Conservation (phyloP, 2,113 vertebrate genomes). For the Elaphurus davidianus region DNA sequence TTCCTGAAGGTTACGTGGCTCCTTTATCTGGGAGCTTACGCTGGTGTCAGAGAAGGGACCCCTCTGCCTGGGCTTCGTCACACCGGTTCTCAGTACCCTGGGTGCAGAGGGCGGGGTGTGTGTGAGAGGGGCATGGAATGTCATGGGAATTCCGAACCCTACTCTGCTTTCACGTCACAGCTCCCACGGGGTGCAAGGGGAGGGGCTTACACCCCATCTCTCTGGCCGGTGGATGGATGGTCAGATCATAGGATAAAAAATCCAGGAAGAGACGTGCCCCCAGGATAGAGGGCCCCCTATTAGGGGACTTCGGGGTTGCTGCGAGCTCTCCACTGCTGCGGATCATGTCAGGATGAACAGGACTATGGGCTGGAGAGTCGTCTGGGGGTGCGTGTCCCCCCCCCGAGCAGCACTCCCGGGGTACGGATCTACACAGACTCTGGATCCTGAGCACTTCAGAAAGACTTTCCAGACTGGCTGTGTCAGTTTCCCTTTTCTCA, state of each 20-base stretch:
- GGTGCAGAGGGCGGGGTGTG: not conserved
- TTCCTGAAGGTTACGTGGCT: not conserved
- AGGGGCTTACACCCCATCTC: not conserved
- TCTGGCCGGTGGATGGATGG: not conserved
- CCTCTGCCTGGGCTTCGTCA: not conserved
- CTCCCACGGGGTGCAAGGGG: too few species aligned
- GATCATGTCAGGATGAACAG: fast-evolving
- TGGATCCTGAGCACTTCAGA: fast-evolving
- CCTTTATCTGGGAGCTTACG: not conserved
- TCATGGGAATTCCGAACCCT: fast-evolving
- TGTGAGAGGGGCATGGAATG: fast-evolving
- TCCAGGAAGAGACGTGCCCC: not conserved
- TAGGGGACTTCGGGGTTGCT: not conserved
- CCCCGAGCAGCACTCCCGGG: not conserved
- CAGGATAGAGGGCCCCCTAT: fast-evolving
- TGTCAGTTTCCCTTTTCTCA: fast-evolving
- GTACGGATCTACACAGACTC: fast-evolving
- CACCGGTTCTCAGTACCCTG: not conserved
- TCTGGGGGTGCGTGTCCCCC: fast-evolving
- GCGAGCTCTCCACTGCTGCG: not conserved
- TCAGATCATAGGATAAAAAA: fast-evolving
- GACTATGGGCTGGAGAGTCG: fast-evolving
- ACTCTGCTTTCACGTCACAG: fast-evolving
- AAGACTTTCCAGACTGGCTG: fast-evolving
- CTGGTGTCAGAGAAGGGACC: not conserved